Conservation (phyloP, 2,113 vertebrate species). For the Noctilio leporinus region DNA sequence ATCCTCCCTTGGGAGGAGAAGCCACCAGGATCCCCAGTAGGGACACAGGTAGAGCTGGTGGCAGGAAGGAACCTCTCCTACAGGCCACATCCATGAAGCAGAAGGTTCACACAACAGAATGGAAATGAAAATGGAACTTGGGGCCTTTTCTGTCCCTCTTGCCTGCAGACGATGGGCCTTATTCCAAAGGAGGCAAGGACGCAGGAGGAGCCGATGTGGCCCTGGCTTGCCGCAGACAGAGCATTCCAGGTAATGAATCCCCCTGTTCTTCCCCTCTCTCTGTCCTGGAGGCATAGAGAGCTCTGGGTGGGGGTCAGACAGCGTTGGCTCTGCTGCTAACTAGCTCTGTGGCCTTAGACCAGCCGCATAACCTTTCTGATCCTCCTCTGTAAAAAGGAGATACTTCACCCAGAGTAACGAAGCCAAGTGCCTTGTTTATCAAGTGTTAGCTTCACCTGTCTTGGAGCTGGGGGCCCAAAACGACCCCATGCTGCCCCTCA, state of each 20-base stretch:
- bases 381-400: background rate
- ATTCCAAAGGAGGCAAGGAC: conserved; percentile 92
- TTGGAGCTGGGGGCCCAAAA: background rate
- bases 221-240: conserved; percentile 87
- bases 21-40: background rate
- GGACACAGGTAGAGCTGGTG: background rate
- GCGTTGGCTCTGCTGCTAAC: background rate
- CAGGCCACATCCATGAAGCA: accelerated
- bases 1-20: background rate
- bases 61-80: background rate
- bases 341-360: background rate
- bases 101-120: background rate
- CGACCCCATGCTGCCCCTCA: background rate
- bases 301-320: background rate
- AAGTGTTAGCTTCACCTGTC: background rate
- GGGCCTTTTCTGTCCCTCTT: conserved; percentile 37
- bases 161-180: conserved; percentile 92
- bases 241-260: conserved; percentile 90
- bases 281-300: background rate
- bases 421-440: background rate
- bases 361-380: background rate
- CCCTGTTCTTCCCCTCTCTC: background rate
- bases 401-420: background rate
- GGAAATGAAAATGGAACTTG: background rate
- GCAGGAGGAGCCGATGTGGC: conserved; percentile 79